Evolutionary conservation across 2,888 invertebrate species (phyloP).

Genomic region (Acrobasis suavella): DNA sequence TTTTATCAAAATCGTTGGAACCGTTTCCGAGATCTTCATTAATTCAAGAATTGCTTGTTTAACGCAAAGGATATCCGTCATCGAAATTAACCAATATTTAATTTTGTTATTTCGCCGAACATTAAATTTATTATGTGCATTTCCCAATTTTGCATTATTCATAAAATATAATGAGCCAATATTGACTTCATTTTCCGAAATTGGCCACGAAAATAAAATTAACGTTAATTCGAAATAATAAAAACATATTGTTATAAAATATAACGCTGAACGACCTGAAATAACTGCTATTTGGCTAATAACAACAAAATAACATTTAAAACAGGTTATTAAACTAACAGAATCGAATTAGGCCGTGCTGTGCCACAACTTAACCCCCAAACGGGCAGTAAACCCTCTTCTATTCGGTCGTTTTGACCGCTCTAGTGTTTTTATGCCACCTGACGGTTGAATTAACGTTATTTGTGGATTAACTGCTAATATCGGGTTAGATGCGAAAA

Average conservation of each 20-base stretch:
- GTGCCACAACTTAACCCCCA: conserved; percentile 34
- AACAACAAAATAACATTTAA: conserved; percentile 19
- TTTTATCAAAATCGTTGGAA: too few species aligned
- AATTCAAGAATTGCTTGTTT: too few species aligned
- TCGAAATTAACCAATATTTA: not conserved
- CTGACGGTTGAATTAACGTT: conserved; percentile 53
- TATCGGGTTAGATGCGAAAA: conserved; percentile 22
- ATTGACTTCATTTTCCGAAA: not conserved
- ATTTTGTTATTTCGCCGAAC: not conserved
- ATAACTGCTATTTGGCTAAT: conserved; percentile 6
- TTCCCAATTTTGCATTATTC: not conserved
- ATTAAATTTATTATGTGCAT: not conserved
- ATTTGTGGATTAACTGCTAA: conserved; percentile 44
- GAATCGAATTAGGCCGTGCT: conserved; percentile 16
- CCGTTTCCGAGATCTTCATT: too few species aligned
- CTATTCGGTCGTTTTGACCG: conserved; percentile 42
- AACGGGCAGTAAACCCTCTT: conserved; percentile 57
- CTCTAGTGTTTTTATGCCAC: conserved; percentile 57
- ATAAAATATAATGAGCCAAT: not conserved
- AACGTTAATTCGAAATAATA: not conserved
- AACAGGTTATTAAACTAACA: not conserved
- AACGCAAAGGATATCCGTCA: too few species aligned
- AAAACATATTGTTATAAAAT: not conserved
- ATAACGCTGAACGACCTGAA: not conserved
- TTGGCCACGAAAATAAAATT: not conserved